Percentiles rank a stretch among this genome's conserved stretches.
These are phyloP conservation scores for Rana temporaria DNA, from an alignment of 2,113 vertebrate genomes.

Conservation along the genomic window DNA sequence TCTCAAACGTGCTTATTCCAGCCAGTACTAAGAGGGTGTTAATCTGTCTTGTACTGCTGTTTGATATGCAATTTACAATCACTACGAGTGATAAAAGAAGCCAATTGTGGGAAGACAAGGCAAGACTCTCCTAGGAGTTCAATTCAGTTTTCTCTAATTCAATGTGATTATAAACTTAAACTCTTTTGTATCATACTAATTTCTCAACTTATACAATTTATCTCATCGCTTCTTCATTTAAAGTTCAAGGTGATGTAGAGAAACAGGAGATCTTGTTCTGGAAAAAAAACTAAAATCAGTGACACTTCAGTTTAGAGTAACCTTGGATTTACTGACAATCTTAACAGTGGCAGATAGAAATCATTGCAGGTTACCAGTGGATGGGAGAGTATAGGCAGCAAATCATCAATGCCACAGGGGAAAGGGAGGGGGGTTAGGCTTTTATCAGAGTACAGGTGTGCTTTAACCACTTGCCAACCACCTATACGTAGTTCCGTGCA, in stretches of 20 bases:
- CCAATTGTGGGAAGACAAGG: conserved; percentile 46
- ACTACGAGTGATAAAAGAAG: conserved; percentile 50
- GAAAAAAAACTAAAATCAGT: not conserved
- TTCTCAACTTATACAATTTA: not conserved
- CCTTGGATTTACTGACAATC: not conserved
- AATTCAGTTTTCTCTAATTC: conserved; percentile 34
- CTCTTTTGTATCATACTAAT: conserved; percentile 25
- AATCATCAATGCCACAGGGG: too few relatives aligned
- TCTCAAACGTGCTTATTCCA: conserved; percentile 50
- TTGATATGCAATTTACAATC: conserved; percentile 57
- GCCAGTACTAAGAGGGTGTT: conserved; percentile 54
- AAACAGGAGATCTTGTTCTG: not conserved
- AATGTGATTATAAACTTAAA: conserved; percentile 38
- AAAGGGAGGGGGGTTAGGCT: too few relatives aligned
- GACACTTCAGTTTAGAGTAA: not conserved
- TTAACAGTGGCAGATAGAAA: not conserved
- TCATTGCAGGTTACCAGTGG: not conserved
- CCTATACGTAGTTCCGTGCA: too few relatives aligned
- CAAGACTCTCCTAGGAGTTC: conserved; percentile 37
- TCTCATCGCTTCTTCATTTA: not conserved
- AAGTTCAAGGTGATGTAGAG: conserved; percentile 8
- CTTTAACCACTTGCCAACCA: too few relatives aligned
- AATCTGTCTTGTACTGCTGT: conserved; percentile 57
- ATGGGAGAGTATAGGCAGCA: not conserved
- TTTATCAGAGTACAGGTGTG: too few relatives aligned